Evolutionary conservation across 2,888 invertebrate genomes (phyloP).

Genomic region (Maniola hyperantus): DNA sequence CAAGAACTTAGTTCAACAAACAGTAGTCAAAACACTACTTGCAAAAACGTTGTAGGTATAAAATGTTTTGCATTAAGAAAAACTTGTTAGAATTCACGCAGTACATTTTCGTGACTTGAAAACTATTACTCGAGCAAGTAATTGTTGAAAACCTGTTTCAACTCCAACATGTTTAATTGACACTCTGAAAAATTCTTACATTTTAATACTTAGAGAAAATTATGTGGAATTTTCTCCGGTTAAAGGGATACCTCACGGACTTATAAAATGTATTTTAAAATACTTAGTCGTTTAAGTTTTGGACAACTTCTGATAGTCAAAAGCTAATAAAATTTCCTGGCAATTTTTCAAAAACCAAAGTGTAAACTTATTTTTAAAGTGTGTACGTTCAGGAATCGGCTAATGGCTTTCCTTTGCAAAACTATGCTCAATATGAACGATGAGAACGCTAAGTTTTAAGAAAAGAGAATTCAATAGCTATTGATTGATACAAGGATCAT

Average conservation of each 20-base stretch:
- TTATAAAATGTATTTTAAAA: too few relatives aligned
- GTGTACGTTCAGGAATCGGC: too few relatives aligned
- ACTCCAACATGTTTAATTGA: neutral
- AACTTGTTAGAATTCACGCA: slow-evolving; percentile 10
- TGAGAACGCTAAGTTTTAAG: neutral
- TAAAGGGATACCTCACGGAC: too few relatives aligned
- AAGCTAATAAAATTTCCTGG: too few relatives aligned
- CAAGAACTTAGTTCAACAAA: neutral
- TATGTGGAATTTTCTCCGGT: neutral
- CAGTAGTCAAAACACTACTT: neutral
- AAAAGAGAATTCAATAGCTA: neutral
- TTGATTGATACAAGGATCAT: neutral
- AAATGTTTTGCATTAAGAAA: neutral
- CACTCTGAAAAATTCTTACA: neutral
- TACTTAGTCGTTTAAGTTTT: too few relatives aligned
- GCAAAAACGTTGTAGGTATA: neutral
- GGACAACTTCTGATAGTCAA: too few relatives aligned
- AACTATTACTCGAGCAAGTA: slow-evolving; percentile 8
- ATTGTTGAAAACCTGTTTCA: slow-evolving; percentile 16
- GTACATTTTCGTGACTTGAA: slow-evolving; percentile 10
- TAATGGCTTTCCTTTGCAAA: too few relatives aligned
- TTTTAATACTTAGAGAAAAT: neutral
- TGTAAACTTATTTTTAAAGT: too few relatives aligned
- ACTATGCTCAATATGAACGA: neutral
- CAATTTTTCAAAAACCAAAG: too few relatives aligned